Evolutionary conservation across 2,888 invertebrate species (phyloP).

Genomic region (Elmis aenea): DNA sequence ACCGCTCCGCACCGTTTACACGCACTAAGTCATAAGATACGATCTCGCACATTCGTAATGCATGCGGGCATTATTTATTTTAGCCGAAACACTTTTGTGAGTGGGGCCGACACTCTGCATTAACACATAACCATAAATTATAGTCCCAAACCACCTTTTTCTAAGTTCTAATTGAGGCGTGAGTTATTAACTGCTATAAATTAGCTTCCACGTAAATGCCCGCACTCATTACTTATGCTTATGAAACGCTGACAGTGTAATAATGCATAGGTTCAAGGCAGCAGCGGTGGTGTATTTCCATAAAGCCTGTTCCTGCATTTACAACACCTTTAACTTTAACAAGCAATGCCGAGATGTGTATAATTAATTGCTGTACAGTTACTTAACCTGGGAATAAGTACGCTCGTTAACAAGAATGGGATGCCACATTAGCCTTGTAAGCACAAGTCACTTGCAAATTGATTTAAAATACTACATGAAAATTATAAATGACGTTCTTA

Average conservation of each 20-base stretch:
- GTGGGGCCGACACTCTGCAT: constrained; percentile 25
- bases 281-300: constrained; percentile 17
- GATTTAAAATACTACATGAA: too few relatives aligned
- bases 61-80: constrained; percentile 30
- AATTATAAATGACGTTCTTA: too few relatives aligned
- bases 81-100: constrained; percentile 26
- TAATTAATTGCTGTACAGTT: constrained; percentile 20
- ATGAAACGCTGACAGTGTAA: constrained; percentile 32
- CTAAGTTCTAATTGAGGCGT: constrained; percentile 33
- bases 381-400: too few relatives aligned
- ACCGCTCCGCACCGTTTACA: constrained; percentile 26
- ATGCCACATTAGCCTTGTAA: too few relatives aligned
- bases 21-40: constrained; percentile 29
- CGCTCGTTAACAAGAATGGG: too few relatives aligned
- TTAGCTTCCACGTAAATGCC: constrained; percentile 31
- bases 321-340: constrained; percentile 15
- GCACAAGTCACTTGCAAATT: too few relatives aligned
- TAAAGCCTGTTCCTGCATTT: constrained; percentile 17
- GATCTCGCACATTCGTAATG: constrained; percentile 29
- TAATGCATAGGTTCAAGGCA: constrained; percentile 27
- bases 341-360: too few relatives aligned
- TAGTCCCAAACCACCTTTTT: constrained; percentile 23
- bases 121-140: constrained; percentile 31
- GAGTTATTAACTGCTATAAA: constrained; percentile 34
- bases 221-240: constrained; percentile 31